Evolutionary conservation across 2,797 vertebrate genomes (phyloP).

Genomic region (Pachyuromys duprasi): DNA sequence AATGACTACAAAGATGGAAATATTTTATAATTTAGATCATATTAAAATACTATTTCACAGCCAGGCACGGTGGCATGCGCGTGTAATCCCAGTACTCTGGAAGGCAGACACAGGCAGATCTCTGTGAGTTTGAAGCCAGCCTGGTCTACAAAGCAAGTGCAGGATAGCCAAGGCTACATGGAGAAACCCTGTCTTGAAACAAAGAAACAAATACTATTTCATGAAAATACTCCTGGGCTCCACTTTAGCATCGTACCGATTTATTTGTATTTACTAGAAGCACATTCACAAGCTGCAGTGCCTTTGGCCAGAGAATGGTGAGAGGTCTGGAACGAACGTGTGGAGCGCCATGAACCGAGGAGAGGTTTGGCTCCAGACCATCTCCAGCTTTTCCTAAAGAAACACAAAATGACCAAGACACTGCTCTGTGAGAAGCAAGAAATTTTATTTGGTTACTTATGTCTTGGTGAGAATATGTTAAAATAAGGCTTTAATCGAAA

Average conservation of each 20-base stretch:
- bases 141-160: too few relatives aligned
- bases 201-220: not conserved
- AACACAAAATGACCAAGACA: not conserved
- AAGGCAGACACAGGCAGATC: too few relatives aligned
- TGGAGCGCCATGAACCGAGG: not conserved
- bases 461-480: not conserved
- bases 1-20: not conserved
- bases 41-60: not conserved
- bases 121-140: too few relatives aligned
- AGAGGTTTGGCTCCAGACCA: not conserved
- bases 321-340: not conserved
- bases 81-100: too few relatives aligned
- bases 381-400: conserved; percentile 9
- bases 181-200: too few relatives aligned
- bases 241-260: not conserved
- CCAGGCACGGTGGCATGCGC: too few relatives aligned
- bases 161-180: too few relatives aligned
- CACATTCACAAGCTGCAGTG: conserved; percentile 9
- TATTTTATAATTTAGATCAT: conserved; percentile 8
- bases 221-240: conserved; percentile 20
- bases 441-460: not conserved
- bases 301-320: not conserved
- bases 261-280: conserved; percentile 33
- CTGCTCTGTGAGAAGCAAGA: not conserved
- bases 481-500: not conserved